A percentile compares a stretch with the other conserved stretches of the same genome.
These are phyloP conservation scores for Sebastes itinus DNA, from an alignment of 2,797 vertebrate genomes.

Conservation along the genomic window DNA sequence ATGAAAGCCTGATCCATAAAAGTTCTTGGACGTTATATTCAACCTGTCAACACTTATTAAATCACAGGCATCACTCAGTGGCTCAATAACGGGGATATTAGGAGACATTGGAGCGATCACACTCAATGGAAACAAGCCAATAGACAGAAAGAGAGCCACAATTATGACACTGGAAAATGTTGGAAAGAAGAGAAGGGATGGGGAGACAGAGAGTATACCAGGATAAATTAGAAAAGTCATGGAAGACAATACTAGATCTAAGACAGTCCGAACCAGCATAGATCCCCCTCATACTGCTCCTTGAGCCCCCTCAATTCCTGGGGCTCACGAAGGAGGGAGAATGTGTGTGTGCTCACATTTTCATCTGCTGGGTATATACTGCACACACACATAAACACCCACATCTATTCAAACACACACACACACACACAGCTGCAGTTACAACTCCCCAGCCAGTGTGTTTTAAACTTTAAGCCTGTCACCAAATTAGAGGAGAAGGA, in stretches of 20 bases:
- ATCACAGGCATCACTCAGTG: not conserved
- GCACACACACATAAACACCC: not conserved
- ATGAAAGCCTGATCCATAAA: conserved; percentile 11
- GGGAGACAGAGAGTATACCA: too few species aligned
- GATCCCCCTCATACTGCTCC: not conserved
- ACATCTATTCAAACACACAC: not conserved
- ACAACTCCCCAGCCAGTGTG: not conserved
- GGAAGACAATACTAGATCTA: not conserved
- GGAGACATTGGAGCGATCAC: not conserved
- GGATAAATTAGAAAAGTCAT: not conserved
- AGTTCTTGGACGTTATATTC: conserved; percentile 2
- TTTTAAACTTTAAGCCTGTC: conserved; percentile 27
- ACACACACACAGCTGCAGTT: not conserved
- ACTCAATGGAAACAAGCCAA: conserved; percentile 14
- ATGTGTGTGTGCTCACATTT: not conserved
- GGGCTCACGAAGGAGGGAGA: not conserved
- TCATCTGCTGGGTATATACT: not conserved
- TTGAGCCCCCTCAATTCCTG: not conserved
- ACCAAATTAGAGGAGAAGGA: conserved; percentile 45
- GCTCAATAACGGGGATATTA: not conserved
- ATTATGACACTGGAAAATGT: not conserved
- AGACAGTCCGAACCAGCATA: not conserved
- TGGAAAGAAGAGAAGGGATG: not conserved
- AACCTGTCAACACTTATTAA: conserved; percentile 29
- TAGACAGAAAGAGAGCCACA: not conserved